These are phyloP conservation scores for Nomada fabriciana DNA, from an alignment of 2,888 invertebrate genomes.

Conservation along the genomic window DNA sequence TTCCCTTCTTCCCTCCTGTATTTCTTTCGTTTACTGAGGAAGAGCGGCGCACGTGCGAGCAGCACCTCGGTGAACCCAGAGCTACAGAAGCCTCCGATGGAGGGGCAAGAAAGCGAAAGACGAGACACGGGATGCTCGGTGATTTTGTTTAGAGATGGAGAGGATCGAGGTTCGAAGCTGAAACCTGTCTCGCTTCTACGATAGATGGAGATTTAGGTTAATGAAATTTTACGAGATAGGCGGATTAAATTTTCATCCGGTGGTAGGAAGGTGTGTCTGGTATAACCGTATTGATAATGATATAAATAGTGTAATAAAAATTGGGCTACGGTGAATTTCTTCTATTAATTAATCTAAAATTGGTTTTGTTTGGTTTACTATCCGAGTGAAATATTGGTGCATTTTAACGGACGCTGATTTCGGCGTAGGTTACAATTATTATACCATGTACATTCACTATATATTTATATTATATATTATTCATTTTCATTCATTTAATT, in stretches of 20 bases:
- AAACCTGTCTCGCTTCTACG: not conserved
- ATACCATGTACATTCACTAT: too few species aligned
- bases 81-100: conserved; percentile 42
- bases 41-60: conserved; percentile 78
- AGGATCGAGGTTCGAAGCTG: not conserved
- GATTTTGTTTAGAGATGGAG: conserved; percentile 24
- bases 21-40: conserved; percentile 54
- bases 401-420: too few species aligned
- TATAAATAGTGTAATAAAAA: too few species aligned
- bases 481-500: too few species aligned
- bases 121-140: conserved; percentile 11
- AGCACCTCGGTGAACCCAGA: conserved; percentile 75
- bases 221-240: not conserved
- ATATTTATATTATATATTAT: too few species aligned
- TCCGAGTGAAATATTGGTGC: too few species aligned
- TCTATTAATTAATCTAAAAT: too few species aligned
- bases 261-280: too few species aligned
- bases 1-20: conserved; percentile 34
- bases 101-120: conserved; percentile 47
- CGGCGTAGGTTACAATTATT: too few species aligned
- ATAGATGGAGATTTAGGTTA: not conserved
- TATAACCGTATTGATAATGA: too few species aligned
- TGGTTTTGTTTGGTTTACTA: too few species aligned
- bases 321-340: too few species aligned
- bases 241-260: not conserved